Percentiles rank a stretch among this genome's conserved stretches.
Evolutionary conservation across 2,113 vertebrate species (phyloP).

Genomic region (Phalacrocorax aristotelis): DNA sequence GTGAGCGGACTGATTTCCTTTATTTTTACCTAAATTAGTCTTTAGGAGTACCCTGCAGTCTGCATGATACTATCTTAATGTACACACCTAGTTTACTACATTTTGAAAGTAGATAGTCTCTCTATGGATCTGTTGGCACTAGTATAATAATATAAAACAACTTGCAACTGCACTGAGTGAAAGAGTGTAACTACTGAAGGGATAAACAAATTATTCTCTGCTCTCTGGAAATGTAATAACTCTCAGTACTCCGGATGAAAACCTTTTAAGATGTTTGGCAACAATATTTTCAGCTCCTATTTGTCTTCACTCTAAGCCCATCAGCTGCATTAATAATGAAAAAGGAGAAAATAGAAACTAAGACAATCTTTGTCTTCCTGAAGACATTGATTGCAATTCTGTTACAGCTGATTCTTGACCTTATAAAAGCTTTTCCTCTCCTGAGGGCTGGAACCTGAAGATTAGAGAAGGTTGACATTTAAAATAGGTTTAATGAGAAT

Average conservation of each 20-base stretch:
- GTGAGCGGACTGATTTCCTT: neutral
- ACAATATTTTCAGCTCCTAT: slow-evolving; percentile 36
- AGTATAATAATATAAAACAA: neutral
- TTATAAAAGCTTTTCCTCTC: slow-evolving; percentile 28
- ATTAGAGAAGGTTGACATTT: neutral
- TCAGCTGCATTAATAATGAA: slow-evolving; percentile 62
- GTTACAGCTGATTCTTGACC: slow-evolving; percentile 3
- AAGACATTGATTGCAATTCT: slow-evolving; percentile 18
- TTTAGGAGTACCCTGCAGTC: neutral
- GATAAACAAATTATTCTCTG: slow-evolving; percentile 37
- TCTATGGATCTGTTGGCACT: neutral
- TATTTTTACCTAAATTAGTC: slow-evolving; percentile 35
- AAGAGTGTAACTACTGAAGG: neutral
- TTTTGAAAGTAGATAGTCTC: slow-evolving; percentile 25
- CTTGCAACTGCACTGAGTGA: neutral
- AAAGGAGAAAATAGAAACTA: slow-evolving; percentile 1
- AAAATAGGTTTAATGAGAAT: neutral
- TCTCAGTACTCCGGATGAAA: slow-evolving; percentile 33
- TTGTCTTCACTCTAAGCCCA: slow-evolving; percentile 25
- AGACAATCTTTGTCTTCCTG: slow-evolving; percentile 24
- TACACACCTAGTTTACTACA: neutral
- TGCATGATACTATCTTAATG: neutral
- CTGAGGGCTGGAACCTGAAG: neutral
- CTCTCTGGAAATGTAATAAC: slow-evolving; percentile 29
- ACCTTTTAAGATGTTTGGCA: slow-evolving; percentile 52